phyloP scores from a whole-genome alignment of 1,140 invertebrate genomes.

The Trichoplusia ni region DNA sequence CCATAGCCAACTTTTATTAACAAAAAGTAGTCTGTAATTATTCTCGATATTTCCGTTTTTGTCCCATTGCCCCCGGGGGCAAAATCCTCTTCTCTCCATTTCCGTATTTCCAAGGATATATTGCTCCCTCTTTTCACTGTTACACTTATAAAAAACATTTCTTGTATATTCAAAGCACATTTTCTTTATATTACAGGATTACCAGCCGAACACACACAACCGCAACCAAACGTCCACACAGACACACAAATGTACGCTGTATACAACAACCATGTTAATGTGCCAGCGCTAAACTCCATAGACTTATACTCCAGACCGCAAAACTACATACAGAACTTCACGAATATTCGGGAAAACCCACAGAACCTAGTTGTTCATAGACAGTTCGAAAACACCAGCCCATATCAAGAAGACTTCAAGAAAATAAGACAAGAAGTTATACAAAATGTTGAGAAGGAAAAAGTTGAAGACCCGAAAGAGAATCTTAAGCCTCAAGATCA shows the following conservation, averaged over 20 bases:
- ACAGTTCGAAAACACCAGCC: constrained; percentile 61
- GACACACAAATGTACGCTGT: constrained; percentile 58
- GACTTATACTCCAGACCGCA: constrained; percentile 62
- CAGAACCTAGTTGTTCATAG: constrained; percentile 70
- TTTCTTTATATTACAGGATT: constrained; percentile 38
- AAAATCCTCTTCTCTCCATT: too few relatives aligned
- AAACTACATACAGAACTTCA: constrained; percentile 59
- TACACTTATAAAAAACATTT: neutral
- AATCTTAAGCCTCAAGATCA: constrained; percentile 66
- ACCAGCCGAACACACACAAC: constrained; percentile 44
- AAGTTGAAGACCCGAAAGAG: constrained; percentile 67
- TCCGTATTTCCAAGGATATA: too few relatives aligned
- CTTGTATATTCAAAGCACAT: neutral
- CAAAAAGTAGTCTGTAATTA: too few relatives aligned
- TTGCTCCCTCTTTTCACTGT: too few relatives aligned
- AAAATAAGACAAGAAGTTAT: constrained; percentile 49
- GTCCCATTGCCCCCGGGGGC: too few relatives aligned
- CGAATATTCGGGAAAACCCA: constrained; percentile 57
- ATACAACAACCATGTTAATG: constrained; percentile 58
- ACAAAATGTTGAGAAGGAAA: constrained; percentile 41
- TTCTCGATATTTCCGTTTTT: too few relatives aligned
- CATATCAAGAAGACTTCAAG: constrained; percentile 55
- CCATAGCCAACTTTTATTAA: too few relatives aligned
- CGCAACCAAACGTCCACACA: constrained; percentile 38
- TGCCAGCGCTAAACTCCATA: constrained; percentile 59